Base-by-base conservation (phyloP, 2,888 invertebrate genomes). In the Amaurobius ferox region DNA sequence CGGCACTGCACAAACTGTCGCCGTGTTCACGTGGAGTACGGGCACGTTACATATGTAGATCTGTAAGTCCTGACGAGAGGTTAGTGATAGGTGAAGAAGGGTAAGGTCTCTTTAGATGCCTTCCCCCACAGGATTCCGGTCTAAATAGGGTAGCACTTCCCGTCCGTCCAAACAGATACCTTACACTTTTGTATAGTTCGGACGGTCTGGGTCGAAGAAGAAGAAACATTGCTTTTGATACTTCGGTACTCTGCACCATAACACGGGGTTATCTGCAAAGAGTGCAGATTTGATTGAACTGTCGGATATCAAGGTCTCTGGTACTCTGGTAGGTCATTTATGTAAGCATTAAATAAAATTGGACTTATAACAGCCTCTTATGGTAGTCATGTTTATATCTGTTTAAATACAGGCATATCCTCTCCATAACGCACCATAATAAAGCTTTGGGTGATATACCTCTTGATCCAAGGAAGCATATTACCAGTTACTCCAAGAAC, bases 311-410 rank as follows among this genome's bases (percentile, higher is more conserved):
- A 62, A 62, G 1, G 28, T 13, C 7, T 26, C 28, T 26, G n/a
- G n/a, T n/a, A n/a, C n/a, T n/a, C n/a, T n/a, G 28, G 28, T 26
- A 62, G 62, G 11, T 62, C 62, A 62, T 62, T 62, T 5, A 62
- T 26, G 62, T 28, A 62, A 5, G 11, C 19, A 19, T 62, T 62
- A 7, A 62, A 28, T 62, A 62, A 28, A 1, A 62, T 62, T 29
- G 26, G 9, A 29, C 62, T 62, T 26, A 62, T 28, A 1, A 62
- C 62, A 3, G 26, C 28, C 6, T 29, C 62, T 62, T 62, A 2
- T 1, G 26, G 62, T 29, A 62, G 28, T 28, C 62, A 26, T 28
- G 62, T 62, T 29, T 62, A 26, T 28, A 29, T 62, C 11, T 62
- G 26, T n/a, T 62, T 62, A 62, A 62, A 62, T 62, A 29, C 11